These are phyloP conservation scores for Augiades crinisus DNA, from an alignment of 2,888 invertebrate genomes.

Conservation along the genomic window DNA sequence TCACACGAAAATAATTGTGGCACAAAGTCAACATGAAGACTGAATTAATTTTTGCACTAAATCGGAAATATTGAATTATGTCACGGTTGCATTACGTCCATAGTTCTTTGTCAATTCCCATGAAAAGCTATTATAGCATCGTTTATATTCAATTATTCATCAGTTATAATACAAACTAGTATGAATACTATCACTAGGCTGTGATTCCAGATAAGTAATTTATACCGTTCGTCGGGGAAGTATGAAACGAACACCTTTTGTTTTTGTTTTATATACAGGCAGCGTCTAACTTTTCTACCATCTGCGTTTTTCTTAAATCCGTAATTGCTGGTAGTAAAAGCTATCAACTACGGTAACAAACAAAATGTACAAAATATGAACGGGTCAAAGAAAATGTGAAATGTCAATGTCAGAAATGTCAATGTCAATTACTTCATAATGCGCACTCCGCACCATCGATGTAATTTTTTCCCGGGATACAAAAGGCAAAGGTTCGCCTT, in stretches of 20 bases:
- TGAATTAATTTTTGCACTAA: constrained; percentile 33
- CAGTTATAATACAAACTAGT: constrained; percentile 9
- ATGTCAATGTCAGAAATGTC: constrained; percentile 51
- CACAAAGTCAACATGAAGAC: constrained; percentile 76
- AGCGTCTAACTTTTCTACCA: not conserved
- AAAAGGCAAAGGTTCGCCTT: too few relatives aligned
- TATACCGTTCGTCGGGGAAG: not conserved
- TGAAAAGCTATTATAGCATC: not conserved
- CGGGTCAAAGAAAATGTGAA: constrained; percentile 15
- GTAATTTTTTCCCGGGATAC: not conserved
- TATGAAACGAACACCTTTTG: not conserved
- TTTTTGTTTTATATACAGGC: not conserved
- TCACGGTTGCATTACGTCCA: constrained; percentile 31
- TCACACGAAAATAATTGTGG: constrained; percentile 73
- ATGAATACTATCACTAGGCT: not conserved
- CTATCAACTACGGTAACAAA: not conserved
- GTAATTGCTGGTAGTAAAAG: not conserved
- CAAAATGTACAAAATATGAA: constrained; percentile 2
- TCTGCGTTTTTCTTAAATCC: not conserved
- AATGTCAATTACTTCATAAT: too few relatives aligned
- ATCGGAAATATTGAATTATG: constrained; percentile 17
- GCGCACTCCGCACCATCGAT: too few relatives aligned
- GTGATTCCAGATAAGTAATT: not conserved
- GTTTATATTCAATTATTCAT: constrained; percentile 7
- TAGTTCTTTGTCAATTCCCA: constrained; percentile 10